A percentile compares a stretch with the other conserved stretches of the same genome.
Evolutionary conservation across 37 sponge, comb jelly and placozoan genomes (phyloP).

Genomic region (Oscarella lobularis): DNA sequence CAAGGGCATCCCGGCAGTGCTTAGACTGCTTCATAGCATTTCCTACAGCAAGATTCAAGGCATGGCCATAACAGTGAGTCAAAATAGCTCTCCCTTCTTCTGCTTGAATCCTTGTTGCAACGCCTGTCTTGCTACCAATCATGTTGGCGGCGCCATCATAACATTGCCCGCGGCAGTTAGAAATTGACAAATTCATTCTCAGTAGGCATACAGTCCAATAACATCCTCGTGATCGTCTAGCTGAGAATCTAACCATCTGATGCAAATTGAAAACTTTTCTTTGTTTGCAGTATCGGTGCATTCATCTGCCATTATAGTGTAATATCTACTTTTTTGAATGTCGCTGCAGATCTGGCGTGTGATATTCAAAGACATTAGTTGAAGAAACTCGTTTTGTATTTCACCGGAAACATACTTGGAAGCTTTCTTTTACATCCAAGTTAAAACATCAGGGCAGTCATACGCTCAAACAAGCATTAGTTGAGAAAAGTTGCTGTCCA

Average conservation of each 20-base stretch:
- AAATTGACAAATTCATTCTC: background rate
- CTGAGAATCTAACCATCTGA: background rate
- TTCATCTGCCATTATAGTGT: background rate
- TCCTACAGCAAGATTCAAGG: background rate
- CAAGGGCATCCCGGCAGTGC: background rate
- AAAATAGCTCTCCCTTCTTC: background rate
- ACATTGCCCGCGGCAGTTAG: background rate
- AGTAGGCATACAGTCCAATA: background rate
- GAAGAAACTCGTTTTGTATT: background rate
- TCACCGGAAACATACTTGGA: background rate
- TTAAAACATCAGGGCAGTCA: background rate
- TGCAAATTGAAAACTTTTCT: background rate
- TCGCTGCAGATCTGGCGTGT: background rate
- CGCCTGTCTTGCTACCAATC: background rate
- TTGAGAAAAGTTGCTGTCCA: too few species aligned
- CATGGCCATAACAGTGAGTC: background rate
- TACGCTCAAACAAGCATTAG: too few species aligned
- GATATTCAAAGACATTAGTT: background rate
- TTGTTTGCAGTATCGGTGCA: background rate
- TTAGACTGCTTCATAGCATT: background rate
- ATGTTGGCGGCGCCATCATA: background rate
- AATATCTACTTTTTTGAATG: background rate
- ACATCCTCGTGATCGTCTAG: background rate
- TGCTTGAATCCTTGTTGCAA: background rate
- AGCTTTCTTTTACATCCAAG: background rate